Percentiles rank a stretch among this genome's conserved stretches.
These are phyloP conservation scores for Onychorhynchus coronatus DNA, from an alignment of 2,113 vertebrate genomes.

Conservation along the genomic window DNA sequence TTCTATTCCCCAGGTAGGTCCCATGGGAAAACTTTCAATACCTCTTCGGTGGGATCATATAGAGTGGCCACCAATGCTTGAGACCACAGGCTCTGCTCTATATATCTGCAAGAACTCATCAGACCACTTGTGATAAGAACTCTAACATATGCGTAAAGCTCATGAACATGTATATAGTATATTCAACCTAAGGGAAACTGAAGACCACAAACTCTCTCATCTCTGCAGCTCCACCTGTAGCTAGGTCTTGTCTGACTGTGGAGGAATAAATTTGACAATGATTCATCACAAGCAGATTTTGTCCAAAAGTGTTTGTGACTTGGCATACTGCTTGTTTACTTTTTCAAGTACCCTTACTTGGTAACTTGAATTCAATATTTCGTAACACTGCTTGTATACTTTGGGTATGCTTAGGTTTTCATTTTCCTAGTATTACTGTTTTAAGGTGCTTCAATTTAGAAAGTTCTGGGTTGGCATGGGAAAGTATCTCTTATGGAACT, in stretches of 20 bases:
- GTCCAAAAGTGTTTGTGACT: not conserved
- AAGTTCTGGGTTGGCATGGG: not conserved
- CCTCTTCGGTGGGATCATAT: conserved; percentile 84
- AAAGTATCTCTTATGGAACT: not conserved
- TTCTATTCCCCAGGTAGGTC: conserved; percentile 55
- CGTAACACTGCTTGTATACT: not conserved
- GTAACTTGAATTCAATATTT: not conserved
- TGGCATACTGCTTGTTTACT: not conserved
- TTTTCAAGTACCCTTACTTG: not conserved
- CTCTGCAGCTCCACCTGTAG: not conserved
- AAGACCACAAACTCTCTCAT: not conserved
- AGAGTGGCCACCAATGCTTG: conserved; percentile 78
- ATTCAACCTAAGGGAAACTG: not conserved
- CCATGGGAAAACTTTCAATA: conserved; percentile 81
- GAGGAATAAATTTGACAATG: not conserved
- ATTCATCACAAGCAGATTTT: not conserved
- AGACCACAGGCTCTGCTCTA: conserved; percentile 77
- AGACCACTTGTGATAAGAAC: conserved; percentile 76
- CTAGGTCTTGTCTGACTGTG: not conserved
- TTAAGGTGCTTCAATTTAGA: not conserved
- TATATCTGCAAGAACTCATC: conserved; percentile 81
- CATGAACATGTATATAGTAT: not conserved
- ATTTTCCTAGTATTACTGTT: not conserved
- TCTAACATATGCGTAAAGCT: not conserved
- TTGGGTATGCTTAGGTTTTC: not conserved